A percentile compares a stretch with the other conserved stretches of the same genome.
Evolutionary conservation across 1,140 invertebrate genomes (phyloP).

Genomic region (Drosophila teissieri): DNA sequence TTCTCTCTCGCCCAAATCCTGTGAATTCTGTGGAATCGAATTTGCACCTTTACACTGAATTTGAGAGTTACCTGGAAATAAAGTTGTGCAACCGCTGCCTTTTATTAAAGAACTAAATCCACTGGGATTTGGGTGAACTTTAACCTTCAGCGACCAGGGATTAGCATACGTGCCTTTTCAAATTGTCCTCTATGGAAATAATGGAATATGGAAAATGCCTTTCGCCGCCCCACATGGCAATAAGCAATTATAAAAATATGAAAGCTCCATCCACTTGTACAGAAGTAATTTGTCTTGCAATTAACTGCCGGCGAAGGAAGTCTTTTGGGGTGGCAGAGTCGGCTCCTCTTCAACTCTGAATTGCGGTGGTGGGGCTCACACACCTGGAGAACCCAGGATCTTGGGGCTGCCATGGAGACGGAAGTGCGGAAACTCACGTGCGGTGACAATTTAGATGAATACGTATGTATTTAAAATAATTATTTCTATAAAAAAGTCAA

Average conservation of each 20-base stretch:
- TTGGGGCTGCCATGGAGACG: conserved; percentile 14
- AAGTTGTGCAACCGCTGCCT: conserved; percentile 1
- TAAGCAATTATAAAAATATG: conserved; percentile 59
- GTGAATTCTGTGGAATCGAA: not conserved
- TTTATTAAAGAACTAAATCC: conserved; percentile 3
- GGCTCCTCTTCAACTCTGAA: conserved; percentile 12
- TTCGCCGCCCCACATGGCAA: conserved; percentile 30
- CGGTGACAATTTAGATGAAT: not conserved
- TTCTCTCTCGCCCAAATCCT: not conserved
- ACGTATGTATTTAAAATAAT: not conserved
- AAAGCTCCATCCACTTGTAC: conserved; percentile 58
- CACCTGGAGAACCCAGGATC: not conserved
- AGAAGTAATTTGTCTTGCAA: conserved; percentile 72
- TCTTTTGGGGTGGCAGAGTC: conserved; percentile 32
- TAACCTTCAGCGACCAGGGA: not conserved
- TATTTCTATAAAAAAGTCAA: too few species aligned
- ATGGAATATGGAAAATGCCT: conserved; percentile 6
- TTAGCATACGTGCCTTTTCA: not conserved
- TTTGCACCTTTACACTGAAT: not conserved
- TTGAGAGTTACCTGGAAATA: conserved; percentile 1
- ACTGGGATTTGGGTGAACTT: conserved; percentile 1
- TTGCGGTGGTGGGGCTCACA: not conserved
- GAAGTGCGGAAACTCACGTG: conserved; percentile 9
- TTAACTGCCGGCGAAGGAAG: conserved; percentile 59
- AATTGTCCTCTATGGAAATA: conserved; percentile 4